A percentile compares a stretch with the other conserved stretches of the same genome.
These are phyloP conservation scores for Pan paniscus DNA, from an alignment of 2,113 vertebrate species.

Conservation along the genomic window DNA sequence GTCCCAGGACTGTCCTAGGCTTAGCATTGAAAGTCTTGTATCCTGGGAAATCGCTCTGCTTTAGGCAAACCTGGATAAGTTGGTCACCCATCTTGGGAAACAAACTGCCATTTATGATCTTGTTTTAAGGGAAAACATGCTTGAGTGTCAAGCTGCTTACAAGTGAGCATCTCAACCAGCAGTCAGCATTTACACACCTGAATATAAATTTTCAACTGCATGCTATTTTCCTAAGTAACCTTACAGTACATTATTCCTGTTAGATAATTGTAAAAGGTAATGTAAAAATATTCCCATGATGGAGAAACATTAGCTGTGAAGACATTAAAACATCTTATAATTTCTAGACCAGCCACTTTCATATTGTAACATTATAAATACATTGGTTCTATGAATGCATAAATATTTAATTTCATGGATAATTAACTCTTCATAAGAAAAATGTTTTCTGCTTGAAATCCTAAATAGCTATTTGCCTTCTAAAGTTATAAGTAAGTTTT, in stretches of 20 bases:
- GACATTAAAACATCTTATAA: slow-evolving; percentile 58
- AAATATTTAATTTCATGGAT: slow-evolving; percentile 79
- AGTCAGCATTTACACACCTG: background rate
- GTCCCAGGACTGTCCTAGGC: background rate
- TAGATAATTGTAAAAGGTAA: slow-evolving; percentile 47
- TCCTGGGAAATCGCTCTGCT: background rate
- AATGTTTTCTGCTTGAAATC: slow-evolving; percentile 54
- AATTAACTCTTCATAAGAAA: slow-evolving; percentile 73
- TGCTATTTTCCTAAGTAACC: background rate
- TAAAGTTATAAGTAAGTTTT: slow-evolving; percentile 58
- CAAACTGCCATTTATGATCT: background rate
- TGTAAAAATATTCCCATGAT: slow-evolving; percentile 45
- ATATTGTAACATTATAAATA: slow-evolving; percentile 60
- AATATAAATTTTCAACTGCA: background rate
- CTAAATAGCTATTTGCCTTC: slow-evolving; percentile 60
- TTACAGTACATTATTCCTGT: background rate
- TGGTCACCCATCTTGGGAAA: background rate
- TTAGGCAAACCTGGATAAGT: background rate
- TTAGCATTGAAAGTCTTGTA: background rate
- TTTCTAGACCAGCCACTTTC: slow-evolving; percentile 46
- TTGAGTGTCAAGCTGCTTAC: background rate
- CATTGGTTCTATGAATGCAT: slow-evolving; percentile 55
- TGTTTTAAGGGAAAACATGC: background rate
- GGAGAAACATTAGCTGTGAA: slow-evolving; percentile 48
- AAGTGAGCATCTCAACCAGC: background rate